Evolutionary conservation across 2,113 vertebrate genomes (phyloP).

Genomic region (Psittacula cyanocephala): DNA sequence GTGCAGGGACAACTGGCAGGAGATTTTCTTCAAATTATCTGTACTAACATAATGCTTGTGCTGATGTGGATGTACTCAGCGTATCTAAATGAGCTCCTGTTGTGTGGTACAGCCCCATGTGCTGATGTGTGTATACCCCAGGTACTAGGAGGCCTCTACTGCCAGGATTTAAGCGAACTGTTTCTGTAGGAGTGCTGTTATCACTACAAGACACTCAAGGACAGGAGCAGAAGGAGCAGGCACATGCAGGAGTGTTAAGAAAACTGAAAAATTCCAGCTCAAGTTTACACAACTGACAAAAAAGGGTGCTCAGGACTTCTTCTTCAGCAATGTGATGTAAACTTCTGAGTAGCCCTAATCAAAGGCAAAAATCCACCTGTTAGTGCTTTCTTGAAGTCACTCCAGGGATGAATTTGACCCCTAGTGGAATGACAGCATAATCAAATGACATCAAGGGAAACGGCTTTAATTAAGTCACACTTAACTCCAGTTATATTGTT

Average conservation of each 20-base stretch:
- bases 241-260: not conserved
- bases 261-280: not conserved
- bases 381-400: not conserved
- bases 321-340: not conserved
- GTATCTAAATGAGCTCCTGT: not conserved
- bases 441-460: not conserved
- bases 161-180: not conserved
- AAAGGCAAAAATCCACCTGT: not conserved
- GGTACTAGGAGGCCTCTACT: not conserved
- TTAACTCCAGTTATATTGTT: not conserved
- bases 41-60: not conserved
- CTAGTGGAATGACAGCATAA: not conserved
- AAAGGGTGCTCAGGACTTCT: not conserved
- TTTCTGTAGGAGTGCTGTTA: not conserved
- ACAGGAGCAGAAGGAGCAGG: not conserved
- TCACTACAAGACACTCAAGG: not conserved
- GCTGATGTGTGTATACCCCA: not conserved
- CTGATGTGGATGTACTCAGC: fast-evolving
- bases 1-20: not conserved
- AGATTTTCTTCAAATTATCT: not conserved
- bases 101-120: not conserved
- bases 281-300: not conserved
- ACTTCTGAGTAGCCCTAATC: not conserved
- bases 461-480: constrained; percentile 2
- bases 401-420: not conserved